Conservation (phyloP, 2,113 vertebrate species). For the Channa maculata region DNA sequence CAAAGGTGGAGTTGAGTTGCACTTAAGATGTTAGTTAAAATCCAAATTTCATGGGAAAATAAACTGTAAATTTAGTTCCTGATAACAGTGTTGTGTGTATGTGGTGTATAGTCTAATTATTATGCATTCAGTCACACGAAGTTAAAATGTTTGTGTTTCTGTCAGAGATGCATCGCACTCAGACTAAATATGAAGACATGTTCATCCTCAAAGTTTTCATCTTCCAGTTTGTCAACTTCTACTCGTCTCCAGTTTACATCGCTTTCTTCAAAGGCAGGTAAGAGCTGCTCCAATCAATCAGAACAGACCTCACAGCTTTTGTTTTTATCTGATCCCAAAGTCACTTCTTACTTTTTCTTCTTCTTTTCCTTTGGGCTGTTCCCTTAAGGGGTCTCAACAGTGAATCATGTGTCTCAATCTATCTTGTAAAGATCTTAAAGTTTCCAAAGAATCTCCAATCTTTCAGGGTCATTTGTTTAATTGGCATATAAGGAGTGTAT, state of each 20-base stretch:
- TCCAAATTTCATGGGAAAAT: no score
- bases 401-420: no score
- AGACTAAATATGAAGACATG: slow-evolving; percentile 86
- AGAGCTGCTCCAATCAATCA: slow-evolving; percentile 17
- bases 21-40: no score
- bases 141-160: not conserved
- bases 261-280: slow-evolving; percentile 90
- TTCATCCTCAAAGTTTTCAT: slow-evolving; percentile 89
- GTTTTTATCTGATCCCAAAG: not conserved
- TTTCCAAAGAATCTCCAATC: no score
- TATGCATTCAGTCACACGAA: no score
- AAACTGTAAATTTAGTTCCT: no score
- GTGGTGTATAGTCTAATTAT: not conserved
- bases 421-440: no score
- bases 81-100: no score
- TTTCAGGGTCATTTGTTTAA: no score
- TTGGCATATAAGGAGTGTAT: no score
- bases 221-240: slow-evolving; percentile 89
- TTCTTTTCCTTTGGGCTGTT: not conserved
- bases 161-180: slow-evolving; percentile 88
- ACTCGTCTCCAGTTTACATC: slow-evolving; percentile 86
- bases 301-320: not conserved
- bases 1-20: no score
- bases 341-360: not conserved
- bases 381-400: no score